Conservation (phyloP, 2,888 invertebrate species). For the Eupeodes latifasciatus region DNA sequence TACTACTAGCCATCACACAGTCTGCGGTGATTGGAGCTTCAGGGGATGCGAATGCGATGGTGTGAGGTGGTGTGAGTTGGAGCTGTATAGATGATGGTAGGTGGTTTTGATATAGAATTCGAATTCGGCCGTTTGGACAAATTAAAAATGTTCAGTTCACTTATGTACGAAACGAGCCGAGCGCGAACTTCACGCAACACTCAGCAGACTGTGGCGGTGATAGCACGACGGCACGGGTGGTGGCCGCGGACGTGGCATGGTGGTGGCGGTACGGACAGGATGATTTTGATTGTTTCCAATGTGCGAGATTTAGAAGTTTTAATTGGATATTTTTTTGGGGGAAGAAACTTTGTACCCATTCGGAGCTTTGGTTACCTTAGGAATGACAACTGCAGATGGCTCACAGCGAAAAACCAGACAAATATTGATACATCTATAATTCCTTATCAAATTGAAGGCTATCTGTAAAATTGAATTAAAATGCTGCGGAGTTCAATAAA, state of each 20-base stretch:
- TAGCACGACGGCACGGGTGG: background rate
- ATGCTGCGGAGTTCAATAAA: too few relatives aligned
- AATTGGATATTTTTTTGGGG: constrained; percentile 38
- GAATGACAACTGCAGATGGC: too few relatives aligned
- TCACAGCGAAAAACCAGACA: too few relatives aligned
- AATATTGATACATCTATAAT: too few relatives aligned
- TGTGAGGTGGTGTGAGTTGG: background rate
- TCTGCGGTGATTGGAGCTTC: constrained; percentile 25
- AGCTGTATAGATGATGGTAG: too few relatives aligned
- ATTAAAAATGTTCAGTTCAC: constrained; percentile 63
- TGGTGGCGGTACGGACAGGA: background rate
- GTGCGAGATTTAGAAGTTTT: constrained; percentile 40
- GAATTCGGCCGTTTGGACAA: constrained; percentile 49
- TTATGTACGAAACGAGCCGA: constrained; percentile 43
- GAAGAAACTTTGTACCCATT: too few relatives aligned
- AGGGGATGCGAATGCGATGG: background rate
- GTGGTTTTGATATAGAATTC: constrained; percentile 21
- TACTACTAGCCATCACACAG: constrained; percentile 42
- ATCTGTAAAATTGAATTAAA: too few relatives aligned
- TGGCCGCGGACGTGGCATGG: too few relatives aligned
- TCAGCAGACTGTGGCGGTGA: background rate
- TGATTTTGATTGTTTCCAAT: constrained; percentile 31
- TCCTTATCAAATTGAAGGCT: too few relatives aligned
- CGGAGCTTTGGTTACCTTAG: background rate
- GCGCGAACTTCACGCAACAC: constrained; percentile 32